Conservation (phyloP, 2,113 vertebrate species). For the Hemiprocne comata region DNA sequence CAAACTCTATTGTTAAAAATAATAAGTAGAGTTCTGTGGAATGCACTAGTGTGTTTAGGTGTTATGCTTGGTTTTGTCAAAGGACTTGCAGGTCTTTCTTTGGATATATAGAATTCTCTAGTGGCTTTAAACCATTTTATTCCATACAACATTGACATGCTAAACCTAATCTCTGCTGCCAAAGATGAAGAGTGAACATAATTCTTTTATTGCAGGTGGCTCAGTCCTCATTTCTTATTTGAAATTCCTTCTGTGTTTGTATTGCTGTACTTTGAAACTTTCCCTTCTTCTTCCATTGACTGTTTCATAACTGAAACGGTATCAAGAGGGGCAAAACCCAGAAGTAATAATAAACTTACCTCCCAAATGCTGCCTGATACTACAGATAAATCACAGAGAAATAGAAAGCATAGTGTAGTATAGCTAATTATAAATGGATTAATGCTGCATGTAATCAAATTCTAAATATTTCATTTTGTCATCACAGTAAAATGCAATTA, state of each 20-base stretch:
- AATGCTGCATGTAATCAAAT: constrained; percentile 49
- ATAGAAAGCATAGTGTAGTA: constrained; percentile 54
- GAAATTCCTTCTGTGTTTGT: constrained; percentile 22
- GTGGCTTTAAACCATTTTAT: constrained; percentile 43
- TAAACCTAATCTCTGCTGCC: constrained; percentile 52
- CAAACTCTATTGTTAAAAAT: constrained; percentile 56
- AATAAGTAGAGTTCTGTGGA: constrained; percentile 26
- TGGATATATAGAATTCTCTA: constrained; percentile 11
- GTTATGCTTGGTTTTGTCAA: constrained; percentile 19
- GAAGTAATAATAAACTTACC: constrained; percentile 56
- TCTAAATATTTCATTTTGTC: constrained; percentile 60
- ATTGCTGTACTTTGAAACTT: constrained; percentile 51
- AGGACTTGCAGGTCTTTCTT: not conserved
- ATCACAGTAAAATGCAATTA: constrained; percentile 68
- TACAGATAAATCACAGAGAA: constrained; percentile 58
- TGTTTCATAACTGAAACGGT: constrained; percentile 65
- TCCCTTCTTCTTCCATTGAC: constrained; percentile 8
- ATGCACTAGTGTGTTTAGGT: constrained; percentile 19
- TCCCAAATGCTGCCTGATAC: constrained; percentile 63
- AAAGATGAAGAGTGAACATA: constrained; percentile 8
- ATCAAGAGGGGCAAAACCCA: not conserved
- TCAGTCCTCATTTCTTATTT: constrained; percentile 38
- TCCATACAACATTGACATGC: constrained; percentile 57
- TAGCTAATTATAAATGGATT: constrained; percentile 74
- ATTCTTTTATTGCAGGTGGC: constrained; percentile 26